phyloP scores from a whole-genome alignment of 2,888 invertebrate genomes.

The Drosophila paranaensis region DNA sequence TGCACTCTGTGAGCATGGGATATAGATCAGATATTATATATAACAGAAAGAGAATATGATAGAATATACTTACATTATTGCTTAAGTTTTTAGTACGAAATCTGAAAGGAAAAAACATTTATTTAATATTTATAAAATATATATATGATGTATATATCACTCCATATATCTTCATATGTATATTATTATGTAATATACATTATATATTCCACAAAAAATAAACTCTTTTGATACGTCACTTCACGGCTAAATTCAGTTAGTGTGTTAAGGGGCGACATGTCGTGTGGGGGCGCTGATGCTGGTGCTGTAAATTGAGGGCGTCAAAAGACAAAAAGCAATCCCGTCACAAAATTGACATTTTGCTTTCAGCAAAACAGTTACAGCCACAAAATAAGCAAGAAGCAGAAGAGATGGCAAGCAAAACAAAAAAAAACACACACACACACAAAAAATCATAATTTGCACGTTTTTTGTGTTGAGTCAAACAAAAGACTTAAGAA shows the following conservation, averaged over 20 bases:
- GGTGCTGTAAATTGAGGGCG: constrained; percentile 68
- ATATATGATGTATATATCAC: neutral
- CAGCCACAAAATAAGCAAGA: constrained; percentile 10
- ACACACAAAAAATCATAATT: constrained; percentile 67
- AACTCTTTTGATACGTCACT: neutral
- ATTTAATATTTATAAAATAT: neutral
- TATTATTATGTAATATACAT: no score
- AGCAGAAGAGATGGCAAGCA: constrained; percentile 10
- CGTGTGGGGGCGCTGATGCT: constrained; percentile 50
- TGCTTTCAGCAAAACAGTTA: constrained; percentile 64
- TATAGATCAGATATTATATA: neutral
- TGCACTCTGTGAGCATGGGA: constrained; percentile 4
- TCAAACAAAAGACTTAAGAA: constrained; percentile 77
- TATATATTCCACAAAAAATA: neutral
- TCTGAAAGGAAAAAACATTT: neutral
- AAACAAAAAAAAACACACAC: no score
- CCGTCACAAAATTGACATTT: constrained; percentile 77
- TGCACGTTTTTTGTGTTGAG: constrained; percentile 78
- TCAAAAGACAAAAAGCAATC: constrained; percentile 72
- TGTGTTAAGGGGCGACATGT: constrained; percentile 35
- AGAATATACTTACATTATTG: neutral
- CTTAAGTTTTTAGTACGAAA: neutral
- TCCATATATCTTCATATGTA: neutral
- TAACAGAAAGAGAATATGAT: no score
- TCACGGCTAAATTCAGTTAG: constrained; percentile 6